phyloP scores from a whole-genome alignment of 2,113 vertebrate genomes.

The Paradoxurus hermaphroditus region DNA sequence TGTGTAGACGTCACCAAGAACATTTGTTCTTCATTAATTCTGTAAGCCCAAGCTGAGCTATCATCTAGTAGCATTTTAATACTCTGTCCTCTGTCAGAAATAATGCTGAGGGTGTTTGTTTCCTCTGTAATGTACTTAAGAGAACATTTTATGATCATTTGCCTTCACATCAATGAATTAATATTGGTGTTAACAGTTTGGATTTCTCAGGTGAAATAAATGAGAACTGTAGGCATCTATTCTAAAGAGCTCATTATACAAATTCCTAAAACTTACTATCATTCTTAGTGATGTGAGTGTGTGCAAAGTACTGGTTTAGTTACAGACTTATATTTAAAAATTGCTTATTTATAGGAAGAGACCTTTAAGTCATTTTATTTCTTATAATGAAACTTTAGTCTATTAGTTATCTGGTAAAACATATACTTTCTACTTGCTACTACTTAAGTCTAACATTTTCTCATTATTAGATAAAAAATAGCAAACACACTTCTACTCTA shows the following conservation, averaged over 20 bases:
- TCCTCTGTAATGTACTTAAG: slow-evolving; percentile 66
- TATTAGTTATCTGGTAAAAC: neutral
- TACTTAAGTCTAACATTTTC: neutral
- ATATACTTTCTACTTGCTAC: neutral
- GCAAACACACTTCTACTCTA: neutral
- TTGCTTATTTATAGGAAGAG: slow-evolving; percentile 22
- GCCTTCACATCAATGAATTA: slow-evolving; percentile 63
- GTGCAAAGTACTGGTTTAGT: neutral
- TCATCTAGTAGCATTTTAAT: slow-evolving; percentile 80
- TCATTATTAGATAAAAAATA: neutral
- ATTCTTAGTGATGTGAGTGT: slow-evolving; percentile 50
- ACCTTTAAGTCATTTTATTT: neutral
- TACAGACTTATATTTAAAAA: slow-evolving; percentile 43
- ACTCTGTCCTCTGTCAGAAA: slow-evolving; percentile 76
- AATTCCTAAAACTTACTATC: slow-evolving; percentile 29
- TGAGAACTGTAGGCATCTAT: slow-evolving; percentile 40
- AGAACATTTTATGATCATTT: slow-evolving; percentile 65
- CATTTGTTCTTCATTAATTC: slow-evolving; percentile 89
- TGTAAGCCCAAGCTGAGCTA: slow-evolving; percentile 83
- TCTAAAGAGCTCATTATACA: slow-evolving; percentile 55
- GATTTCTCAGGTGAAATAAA: slow-evolving; percentile 74
- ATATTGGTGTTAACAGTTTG: slow-evolving; percentile 61
- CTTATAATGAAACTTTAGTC: neutral
- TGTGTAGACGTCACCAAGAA: slow-evolving; percentile 80
- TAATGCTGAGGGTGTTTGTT: slow-evolving; percentile 70